Evolutionary conservation across 2,888 invertebrate species (phyloP), one percentile per base, ranked within the genome.

Genomic region (Asteroscopus sphinx): DNA sequence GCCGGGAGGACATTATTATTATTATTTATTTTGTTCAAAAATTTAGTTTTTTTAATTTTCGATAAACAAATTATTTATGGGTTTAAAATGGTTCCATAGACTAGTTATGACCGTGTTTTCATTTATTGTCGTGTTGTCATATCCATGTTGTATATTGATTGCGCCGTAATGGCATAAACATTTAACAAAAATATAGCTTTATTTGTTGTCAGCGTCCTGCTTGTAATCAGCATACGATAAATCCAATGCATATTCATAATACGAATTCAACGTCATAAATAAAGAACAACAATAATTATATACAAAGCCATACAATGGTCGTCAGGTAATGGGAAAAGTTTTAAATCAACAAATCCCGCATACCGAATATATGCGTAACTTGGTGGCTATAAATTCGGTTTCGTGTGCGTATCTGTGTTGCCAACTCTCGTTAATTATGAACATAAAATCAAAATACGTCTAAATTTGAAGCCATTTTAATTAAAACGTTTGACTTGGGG

Each of bases 251-350:
- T 69, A 64, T 68, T 64, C 40, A 74, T 70, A 35, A 52, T 32
- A 42, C 30, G 44, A 28, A 39, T 12, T 40, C 30, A 28, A 28
- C 47, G 8, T 56, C 59, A 64, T 67, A 61, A 76, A 73, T 70
- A 73, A 67, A 66, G 46, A 68, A 59, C 62, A 53, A 49, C 33
- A 68, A 58, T 70, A 44, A 70, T 73, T 54, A 61, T 71, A 52
- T 53, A 69, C 59, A 62, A 57, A 69, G 39, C 66, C 54, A 62
- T 53, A 73, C 68, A 70, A 64, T 67, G 57, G 61, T 64, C 51
- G 48, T 36, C 52, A 60, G 55, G 70, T 81, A 82, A 82, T 82
- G 73, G 80, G 76, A 67, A 80, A 82, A 82, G 81, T 82, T 82
- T 79, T 73, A 76, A 80, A 78, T 80, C 74, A 79, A 65, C 66